These are phyloP conservation scores for Solea senegalensis DNA, from an alignment of 2,113 vertebrate species.

Conservation along the genomic window DNA sequence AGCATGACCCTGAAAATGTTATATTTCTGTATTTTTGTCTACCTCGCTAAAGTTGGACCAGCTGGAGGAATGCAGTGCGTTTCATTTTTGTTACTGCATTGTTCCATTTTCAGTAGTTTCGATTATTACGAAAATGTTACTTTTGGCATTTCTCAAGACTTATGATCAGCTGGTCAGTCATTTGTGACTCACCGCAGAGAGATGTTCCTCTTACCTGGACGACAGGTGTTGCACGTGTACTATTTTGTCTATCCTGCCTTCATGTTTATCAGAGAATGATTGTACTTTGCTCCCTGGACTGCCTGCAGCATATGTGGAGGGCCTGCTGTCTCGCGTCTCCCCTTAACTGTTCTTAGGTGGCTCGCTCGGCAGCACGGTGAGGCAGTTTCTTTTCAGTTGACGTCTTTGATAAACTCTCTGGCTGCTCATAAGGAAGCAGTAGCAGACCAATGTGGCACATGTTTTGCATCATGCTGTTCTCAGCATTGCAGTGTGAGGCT, in stretches of 20 bases:
- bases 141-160: background rate
- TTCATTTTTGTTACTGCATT: too few relatives aligned
- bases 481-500: background rate
- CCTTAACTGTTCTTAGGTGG: background rate
- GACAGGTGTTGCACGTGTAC: background rate
- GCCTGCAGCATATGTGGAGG: background rate
- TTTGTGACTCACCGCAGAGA: background rate
- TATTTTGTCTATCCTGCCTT: background rate
- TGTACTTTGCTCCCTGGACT: background rate
- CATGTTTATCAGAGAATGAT: background rate
- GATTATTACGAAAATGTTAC: too few relatives aligned
- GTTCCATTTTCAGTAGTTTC: too few relatives aligned
- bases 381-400: too few relatives aligned
- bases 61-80: too few relatives aligned
- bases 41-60: too few relatives aligned
- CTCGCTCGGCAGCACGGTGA: too few relatives aligned
- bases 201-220: background rate
- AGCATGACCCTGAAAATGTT: too few relatives aligned
- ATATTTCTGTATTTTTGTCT: too few relatives aligned
- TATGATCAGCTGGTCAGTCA: background rate
- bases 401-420: too few relatives aligned
- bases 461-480: background rate
- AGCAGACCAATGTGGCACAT: background rate
- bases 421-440: background rate
- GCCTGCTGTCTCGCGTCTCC: too few relatives aligned